A percentile compares a stretch with the other conserved stretches of the same genome.
These are phyloP conservation scores for Cinclus cinclus DNA, from an alignment of 2,113 vertebrate species.

Conservation along the genomic window DNA sequence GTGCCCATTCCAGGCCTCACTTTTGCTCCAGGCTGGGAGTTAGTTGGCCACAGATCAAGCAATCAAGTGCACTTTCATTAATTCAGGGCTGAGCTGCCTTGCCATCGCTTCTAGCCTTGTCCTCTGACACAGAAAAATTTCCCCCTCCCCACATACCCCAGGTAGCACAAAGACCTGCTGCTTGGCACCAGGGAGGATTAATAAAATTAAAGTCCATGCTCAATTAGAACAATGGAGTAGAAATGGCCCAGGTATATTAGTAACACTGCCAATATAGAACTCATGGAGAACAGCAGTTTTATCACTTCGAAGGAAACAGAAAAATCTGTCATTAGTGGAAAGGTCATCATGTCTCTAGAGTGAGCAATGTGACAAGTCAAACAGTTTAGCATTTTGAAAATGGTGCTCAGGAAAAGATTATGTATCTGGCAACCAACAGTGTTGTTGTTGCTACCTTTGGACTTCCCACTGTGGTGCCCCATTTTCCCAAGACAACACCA, in stretches of 20 bases:
- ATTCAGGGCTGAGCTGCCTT: neutral
- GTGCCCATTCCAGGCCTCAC: neutral
- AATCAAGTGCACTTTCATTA: neutral
- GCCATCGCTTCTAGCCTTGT: neutral
- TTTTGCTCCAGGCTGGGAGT: neutral
- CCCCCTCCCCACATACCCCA: rapidly evolving
- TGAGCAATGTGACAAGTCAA: neutral
- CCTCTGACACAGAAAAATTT: neutral
- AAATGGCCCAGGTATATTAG: neutral
- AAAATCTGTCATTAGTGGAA: neutral
- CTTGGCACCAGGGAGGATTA: neutral
- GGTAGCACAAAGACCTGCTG: neutral
- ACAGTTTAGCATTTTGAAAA: neutral
- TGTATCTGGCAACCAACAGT: neutral
- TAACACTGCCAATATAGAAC: neutral
- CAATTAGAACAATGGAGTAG: neutral
- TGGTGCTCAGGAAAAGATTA: neutral
- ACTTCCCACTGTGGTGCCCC: rapidly evolving
- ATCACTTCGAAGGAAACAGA: neutral
- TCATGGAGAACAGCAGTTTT: neutral
- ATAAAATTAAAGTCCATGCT: neutral
- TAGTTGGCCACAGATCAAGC: slow-evolving; percentile 11
- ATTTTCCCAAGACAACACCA: neutral
- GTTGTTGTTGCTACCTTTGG: neutral
- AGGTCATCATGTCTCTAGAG: neutral